Conservation (phyloP, 2,888 invertebrate species). For the Candidula unifasciata region DNA sequence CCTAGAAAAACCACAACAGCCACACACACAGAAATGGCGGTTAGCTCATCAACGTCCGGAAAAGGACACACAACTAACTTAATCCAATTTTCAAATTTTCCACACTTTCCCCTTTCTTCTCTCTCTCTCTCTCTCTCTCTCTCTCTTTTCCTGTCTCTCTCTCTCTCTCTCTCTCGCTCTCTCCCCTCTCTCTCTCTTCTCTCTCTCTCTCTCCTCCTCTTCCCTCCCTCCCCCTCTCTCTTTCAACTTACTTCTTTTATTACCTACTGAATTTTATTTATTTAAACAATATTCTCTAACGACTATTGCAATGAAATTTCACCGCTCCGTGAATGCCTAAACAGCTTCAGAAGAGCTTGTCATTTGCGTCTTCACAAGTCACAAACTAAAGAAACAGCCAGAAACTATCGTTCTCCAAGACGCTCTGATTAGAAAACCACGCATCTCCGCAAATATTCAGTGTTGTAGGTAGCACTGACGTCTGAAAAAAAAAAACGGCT, state of each 20-base stretch:
- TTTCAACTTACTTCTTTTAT: no score
- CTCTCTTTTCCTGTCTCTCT: background rate
- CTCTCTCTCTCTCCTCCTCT: background rate
- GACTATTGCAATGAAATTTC: background rate
- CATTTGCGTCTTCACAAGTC: background rate
- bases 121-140: background rate
- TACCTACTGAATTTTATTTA: background rate
- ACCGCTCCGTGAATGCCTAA: background rate
- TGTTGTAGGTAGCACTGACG: no score
- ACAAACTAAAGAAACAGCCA: background rate
- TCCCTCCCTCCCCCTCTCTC: background rate
- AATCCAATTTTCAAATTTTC: no score
- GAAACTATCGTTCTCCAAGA: background rate
- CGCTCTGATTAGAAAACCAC: background rate
- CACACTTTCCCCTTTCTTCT: no score
- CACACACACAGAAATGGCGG: no score
- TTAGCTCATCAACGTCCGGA: no score
- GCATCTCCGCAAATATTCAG: background rate
- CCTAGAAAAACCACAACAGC: no score
- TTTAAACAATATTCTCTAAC: background rate
- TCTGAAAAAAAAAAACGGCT: no score
- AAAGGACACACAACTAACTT: no score
- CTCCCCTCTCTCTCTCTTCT: background rate
- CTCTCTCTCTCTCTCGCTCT: background rate
- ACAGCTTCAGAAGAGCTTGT: background rate